Base-by-base conservation (phyloP, 2,113 vertebrate genomes). In the Uria lomvia region DNA sequence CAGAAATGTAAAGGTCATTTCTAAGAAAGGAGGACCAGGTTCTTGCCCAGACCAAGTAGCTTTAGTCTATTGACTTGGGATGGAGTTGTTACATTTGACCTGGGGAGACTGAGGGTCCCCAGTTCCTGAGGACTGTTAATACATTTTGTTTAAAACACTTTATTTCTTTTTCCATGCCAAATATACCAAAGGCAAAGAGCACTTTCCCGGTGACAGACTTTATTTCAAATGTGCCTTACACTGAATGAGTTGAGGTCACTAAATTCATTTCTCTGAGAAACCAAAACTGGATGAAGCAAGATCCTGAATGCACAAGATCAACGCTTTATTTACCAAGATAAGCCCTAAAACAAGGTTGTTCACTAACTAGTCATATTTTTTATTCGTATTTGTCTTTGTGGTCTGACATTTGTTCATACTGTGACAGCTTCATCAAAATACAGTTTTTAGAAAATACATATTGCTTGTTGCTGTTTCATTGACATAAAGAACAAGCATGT, bases 261-360 rank as follows among this genome's bases (percentile, higher is more conserved):
- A 36, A 79, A n/a, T 96, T 95, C 11, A 55, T 88, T 92, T 95
- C 21, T 12, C 83, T 62, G 50, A 94, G 36, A 81, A 93, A 59
- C 27, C 6, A 52, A 68, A 89, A 88, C 65, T 23, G 15, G 55
- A 65, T 60, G 62, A 95, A 59, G 26, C 12, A 11, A 73, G 83
- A 80, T 68, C 80, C 74, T 93, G 55, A 92, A 90, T 0, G 6
- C 65, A 30, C 84, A 94, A 88, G 53, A 92, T 60, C 43, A 20
- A 83, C 22, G 29, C 6, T 95, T 94, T 95, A 85, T 97, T 97
- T 89, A 92, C 81, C 78, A 70, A 96, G 50, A 96, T 78, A 93
- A 91, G 60, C 62, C 76, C 75, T 96, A 80, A 95, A 97, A 62
- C 55, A 86, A 95, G 43, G 62, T 91, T 77, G n/a, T 63, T 67